Percentiles rank a stretch among this genome's conserved stretches.
These are phyloP conservation scores for Salvelinus fontinalis DNA, from an alignment of 2,113 vertebrate genomes.

Conservation along the genomic window DNA sequence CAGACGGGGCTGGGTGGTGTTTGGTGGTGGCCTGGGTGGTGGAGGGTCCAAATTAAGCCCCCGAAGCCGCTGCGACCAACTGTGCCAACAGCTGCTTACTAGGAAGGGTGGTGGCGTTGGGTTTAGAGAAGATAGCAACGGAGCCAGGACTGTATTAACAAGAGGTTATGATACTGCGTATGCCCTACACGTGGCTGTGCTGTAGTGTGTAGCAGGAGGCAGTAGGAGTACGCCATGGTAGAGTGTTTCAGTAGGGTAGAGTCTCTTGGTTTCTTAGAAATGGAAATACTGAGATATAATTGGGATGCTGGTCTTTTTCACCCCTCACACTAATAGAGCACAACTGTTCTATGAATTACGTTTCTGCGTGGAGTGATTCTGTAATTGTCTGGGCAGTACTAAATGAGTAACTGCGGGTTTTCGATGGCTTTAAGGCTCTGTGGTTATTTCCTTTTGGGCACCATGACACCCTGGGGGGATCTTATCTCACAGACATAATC, in stretches of 20 bases:
- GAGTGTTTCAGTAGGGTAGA: too few species aligned
- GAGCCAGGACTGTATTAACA: not conserved
- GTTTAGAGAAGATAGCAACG: not conserved
- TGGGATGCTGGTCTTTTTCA: too few species aligned
- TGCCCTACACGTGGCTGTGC: not conserved
- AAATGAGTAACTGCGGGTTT: not conserved
- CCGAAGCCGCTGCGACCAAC: not conserved
- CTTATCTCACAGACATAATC: not conserved
- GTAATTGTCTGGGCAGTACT: too few species aligned
- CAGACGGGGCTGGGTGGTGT: not conserved
- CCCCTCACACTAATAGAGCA: too few species aligned
- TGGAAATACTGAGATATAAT: too few species aligned
- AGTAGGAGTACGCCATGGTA: too few species aligned
- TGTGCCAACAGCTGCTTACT: slow-evolving; percentile 4
- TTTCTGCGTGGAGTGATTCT: too few species aligned
- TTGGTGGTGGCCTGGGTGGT: not conserved
- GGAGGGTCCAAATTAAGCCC: not conserved
- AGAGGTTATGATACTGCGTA: too few species aligned
- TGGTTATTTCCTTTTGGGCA: slow-evolving; percentile 3
- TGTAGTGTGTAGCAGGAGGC: not conserved
- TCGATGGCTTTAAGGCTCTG: not conserved
- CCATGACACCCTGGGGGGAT: not conserved
- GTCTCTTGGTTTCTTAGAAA: too few species aligned
- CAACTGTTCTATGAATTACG: too few species aligned
- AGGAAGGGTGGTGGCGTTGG: not conserved